Evolutionary conservation across 2,113 vertebrate species (phyloP).

Genomic region (Nipponia nippon): DNA sequence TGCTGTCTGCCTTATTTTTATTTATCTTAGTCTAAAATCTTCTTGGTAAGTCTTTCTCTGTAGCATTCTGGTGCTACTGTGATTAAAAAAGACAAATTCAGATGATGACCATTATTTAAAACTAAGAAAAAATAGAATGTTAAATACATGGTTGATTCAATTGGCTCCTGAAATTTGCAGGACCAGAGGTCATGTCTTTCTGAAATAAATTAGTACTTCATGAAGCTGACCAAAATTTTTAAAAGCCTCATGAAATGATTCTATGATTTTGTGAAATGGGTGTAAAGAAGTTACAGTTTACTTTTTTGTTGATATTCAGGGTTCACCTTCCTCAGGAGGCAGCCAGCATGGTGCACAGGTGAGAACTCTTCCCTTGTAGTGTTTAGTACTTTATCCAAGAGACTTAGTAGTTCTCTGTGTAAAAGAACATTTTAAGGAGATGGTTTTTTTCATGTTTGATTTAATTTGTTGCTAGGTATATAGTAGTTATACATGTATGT

Average conservation of each 20-base stretch:
- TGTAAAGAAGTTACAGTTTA: neutral
- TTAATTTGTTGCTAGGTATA: neutral
- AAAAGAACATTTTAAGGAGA: neutral
- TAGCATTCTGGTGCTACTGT: neutral
- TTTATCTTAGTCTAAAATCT: neutral
- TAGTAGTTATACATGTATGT: neutral
- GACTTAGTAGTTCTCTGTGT: neutral
- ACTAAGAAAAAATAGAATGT: neutral
- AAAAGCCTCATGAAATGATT: neutral
- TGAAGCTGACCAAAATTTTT: neutral
- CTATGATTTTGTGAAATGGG: neutral
- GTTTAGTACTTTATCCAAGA: neutral
- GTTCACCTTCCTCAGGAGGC: neutral
- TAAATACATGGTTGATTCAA: neutral
- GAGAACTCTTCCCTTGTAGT: neutral
- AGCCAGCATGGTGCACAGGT: constrained; percentile 45
- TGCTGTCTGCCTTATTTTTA: neutral
- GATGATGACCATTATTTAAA: neutral
- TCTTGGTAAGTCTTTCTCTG: neutral
- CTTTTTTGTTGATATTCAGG: neutral
- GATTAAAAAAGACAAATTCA: neutral
- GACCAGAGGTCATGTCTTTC: neutral
- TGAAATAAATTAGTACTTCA: neutral
- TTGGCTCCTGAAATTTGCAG: neutral
- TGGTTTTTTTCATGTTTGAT: neutral